Evolutionary conservation across 2,888 invertebrate genomes (phyloP).

Genomic region (Villa cingulata): DNA sequence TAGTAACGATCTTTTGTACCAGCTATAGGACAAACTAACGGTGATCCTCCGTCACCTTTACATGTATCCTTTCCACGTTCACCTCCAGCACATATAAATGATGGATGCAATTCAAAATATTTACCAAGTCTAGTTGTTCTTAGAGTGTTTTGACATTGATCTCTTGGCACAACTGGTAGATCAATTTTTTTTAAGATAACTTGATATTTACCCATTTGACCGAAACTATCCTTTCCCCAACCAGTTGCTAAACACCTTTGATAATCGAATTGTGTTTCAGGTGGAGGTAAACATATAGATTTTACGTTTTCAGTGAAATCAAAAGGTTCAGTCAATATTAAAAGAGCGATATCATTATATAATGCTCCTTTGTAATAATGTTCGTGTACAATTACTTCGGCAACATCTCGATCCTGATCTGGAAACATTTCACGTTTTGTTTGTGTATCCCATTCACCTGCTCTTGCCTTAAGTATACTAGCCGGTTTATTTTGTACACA

Average conservation of each 20-base stretch:
- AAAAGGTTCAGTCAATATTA: slow-evolving; percentile 49
- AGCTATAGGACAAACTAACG: slow-evolving; percentile 56
- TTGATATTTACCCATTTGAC: slow-evolving; percentile 41
- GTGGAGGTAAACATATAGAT: slow-evolving; percentile 50
- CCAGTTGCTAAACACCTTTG: slow-evolving; percentile 28
- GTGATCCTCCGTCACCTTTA: slow-evolving; percentile 65
- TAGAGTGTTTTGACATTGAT: slow-evolving; percentile 37
- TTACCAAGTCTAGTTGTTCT: slow-evolving; percentile 53
- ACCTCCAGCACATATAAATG: slow-evolving; percentile 69
- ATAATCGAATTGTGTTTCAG: slow-evolving; percentile 28
- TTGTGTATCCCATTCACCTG: slow-evolving; percentile 76
- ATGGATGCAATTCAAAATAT: slow-evolving; percentile 49
- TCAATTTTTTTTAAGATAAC: slow-evolving; percentile 57
- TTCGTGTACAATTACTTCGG: slow-evolving; percentile 44
- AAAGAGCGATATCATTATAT: slow-evolving; percentile 59
- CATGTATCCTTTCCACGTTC: slow-evolving; percentile 58
- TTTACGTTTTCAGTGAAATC: slow-evolving; percentile 53
- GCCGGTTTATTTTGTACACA: slow-evolving; percentile 39
- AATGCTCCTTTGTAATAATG: slow-evolving; percentile 49
- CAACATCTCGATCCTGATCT: slow-evolving; percentile 55
- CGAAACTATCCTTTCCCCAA: slow-evolving; percentile 31
- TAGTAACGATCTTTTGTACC: slow-evolving; percentile 28
- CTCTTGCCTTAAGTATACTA: slow-evolving; percentile 39
- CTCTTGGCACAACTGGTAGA: slow-evolving; percentile 49
- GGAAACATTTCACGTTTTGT: slow-evolving; percentile 52